phyloP scores from a whole-genome alignment of 2,888 invertebrate genomes.

The Pharmacophagus antenor region DNA sequence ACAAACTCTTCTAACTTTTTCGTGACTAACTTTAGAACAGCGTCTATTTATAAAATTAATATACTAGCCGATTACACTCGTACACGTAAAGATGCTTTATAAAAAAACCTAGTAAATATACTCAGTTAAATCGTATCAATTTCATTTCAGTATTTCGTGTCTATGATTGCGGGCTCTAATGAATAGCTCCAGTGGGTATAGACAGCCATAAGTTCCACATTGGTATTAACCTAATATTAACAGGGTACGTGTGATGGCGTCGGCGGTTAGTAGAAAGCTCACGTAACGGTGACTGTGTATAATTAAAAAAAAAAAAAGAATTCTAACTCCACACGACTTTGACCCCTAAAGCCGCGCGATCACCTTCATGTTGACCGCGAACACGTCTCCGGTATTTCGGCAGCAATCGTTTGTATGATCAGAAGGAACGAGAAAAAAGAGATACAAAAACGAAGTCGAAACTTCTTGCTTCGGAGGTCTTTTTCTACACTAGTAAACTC shows the following conservation, averaged over 20 bases:
- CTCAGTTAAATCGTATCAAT: neutral
- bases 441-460: too few species aligned
- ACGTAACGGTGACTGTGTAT: constrained; percentile 53
- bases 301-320: constrained; percentile 53
- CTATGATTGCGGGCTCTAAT: neutral
- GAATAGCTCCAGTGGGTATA: neutral
- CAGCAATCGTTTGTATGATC: constrained; percentile 46
- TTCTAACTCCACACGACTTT: constrained; percentile 59
- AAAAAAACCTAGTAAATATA: too few species aligned
- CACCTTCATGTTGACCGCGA: constrained; percentile 45
- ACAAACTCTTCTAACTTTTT: too few species aligned
- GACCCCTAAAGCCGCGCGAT: constrained; percentile 44
- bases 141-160: too few species aligned
- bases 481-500: too few species aligned
- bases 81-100: too few species aligned
- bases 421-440: too few species aligned
- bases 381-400: constrained; percentile 51
- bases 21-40: too few species aligned
- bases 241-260: neutral
- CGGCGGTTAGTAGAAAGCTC: constrained; percentile 26
- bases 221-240: neutral
- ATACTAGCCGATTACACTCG: too few species aligned
- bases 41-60: too few species aligned
- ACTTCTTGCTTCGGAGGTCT: too few species aligned
- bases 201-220: neutral